Base-by-base conservation (phyloP, 2,113 vertebrate species). In the Perca flavescens region DNA sequence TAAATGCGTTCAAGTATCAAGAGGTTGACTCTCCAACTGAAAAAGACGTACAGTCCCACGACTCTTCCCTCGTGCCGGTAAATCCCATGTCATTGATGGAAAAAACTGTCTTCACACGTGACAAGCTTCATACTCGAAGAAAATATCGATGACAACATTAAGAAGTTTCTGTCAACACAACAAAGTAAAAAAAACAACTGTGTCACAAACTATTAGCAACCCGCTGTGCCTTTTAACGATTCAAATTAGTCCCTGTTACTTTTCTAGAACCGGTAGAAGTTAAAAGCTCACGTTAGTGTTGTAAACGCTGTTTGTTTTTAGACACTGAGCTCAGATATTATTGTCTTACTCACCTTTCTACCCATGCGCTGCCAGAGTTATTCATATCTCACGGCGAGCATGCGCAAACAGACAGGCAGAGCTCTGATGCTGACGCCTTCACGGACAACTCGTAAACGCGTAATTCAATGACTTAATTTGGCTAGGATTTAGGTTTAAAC, bases 81-180 rank as follows among this genome's bases (percentile, higher is more conserved):
- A 90, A 90, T 94, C 84, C 94, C 96, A 96, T 95, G 60, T 86
- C 90, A 89, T 85, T 86, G 71, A 85, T 86, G 40, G 49, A 87
- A 70, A 80, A 78, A 47, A 47, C 72, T 71, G 34, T 87, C 43
- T 86, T 89, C 76, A 86, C 80, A 79, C 91, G 94, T 90, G 90
- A 90, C 50, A 31, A 21, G 40, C 36, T 22, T 43, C 40, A 11
- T 5, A n/a, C 15, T 40, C 3, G n/a, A 25, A 11, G 25, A 31
- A 67, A 64, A 69, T 4, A 31, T n/a, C 68, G 31, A 43, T 53
- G 64, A 62, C 62, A 74, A 57, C 47, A 73, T 83, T 3, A 67
- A 28, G 43, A 81, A 83, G 46, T 74, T 49, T 57, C 5, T 22
- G 58, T 73, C 57, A 86, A 63, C 54, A 68, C 47, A 67, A 62